Base-by-base conservation (phyloP, 2,888 invertebrate genomes). In the Polydrusus tereticollis region DNA sequence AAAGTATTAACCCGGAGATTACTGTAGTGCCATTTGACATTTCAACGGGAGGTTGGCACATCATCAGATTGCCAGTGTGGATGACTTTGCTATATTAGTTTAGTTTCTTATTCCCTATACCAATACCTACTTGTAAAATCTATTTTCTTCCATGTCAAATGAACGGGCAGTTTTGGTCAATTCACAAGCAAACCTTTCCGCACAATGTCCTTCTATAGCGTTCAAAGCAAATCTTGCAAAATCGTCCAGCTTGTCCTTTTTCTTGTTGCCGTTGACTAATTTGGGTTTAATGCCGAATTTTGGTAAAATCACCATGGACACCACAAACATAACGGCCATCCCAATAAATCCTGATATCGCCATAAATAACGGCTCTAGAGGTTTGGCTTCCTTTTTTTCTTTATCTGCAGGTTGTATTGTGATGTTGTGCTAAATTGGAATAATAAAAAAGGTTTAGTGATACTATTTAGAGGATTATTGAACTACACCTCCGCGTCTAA, bases 311-410 rank as follows among this genome's bases (percentile, higher is more conserved):
- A 89, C 76, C 52, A 88, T 85, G 0, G 88, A 87, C 63, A 88
- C 80, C 72, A 88, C 86, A 76, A 88, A 88, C 82, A 88, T 84
- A 16, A 88, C 83, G 0, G 89, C 87, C 86, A 88, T 87, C 10
- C 88, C 88, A 59, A 88, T 84, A 76, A 89, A 88, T 16, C 88
- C 87, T n/a, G 88, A 88, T 75, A 89, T 87, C 4, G 88, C 89
- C 85, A 88, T 86, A 75, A 89, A 88, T 6, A 89, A 81, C 14
- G 89, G 89, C 78, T 88, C 87, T 47, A 88, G 77, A 5, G 83
- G 78, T 75, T 87, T 86, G 0, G 36, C 47, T 69, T 85, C 78
- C 64, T 82, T 82, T 69, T 72, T 72, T 10, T 60, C 62, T 10
- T 43, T 14, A 0, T 60, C 81, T 3, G 78, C 77, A 43, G 78